Evolutionary conservation across 1,140 invertebrate genomes (phyloP).

Genomic region (Leptestheria dahalacensis): DNA sequence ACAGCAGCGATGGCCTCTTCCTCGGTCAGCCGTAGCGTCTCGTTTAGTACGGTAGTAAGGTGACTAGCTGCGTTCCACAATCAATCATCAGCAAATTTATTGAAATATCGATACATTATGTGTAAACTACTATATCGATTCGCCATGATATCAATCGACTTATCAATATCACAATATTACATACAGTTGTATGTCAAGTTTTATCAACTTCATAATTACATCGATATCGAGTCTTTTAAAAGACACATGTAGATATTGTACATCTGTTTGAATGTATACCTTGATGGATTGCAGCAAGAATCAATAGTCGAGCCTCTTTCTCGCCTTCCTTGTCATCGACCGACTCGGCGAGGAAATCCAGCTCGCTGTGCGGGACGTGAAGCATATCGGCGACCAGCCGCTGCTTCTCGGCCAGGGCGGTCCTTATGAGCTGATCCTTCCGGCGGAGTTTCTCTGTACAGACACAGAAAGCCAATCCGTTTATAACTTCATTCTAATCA

Average conservation of each 20-base stretch:
- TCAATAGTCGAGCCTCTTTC: slow-evolving; percentile 49
- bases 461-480: no score
- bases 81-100: slow-evolving; percentile 4
- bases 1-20: slow-evolving; percentile 30
- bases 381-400: slow-evolving; percentile 55
- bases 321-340: slow-evolving; percentile 33
- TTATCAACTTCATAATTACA: no score
- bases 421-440: slow-evolving; percentile 50
- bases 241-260: no score
- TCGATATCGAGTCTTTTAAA: no score
- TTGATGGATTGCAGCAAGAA: slow-evolving; percentile 53
- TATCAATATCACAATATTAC: no score
- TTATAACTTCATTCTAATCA: no score
- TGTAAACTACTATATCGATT: no score
- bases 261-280: slow-evolving; percentile 32
- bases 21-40: slow-evolving; percentile 34
- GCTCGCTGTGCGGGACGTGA: slow-evolving; percentile 52
- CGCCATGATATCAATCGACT: no score
- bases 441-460: slow-evolving; percentile 48
- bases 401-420: slow-evolving; percentile 57
- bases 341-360: slow-evolving; percentile 42
- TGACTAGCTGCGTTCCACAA: slow-evolving; percentile 30
- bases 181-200: no score
- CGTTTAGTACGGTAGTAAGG: slow-evolving; percentile 35
- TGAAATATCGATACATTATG: no score